phyloP scores from a whole-genome alignment of 2,888 invertebrate genomes.

The Ophion ellenae region DNA sequence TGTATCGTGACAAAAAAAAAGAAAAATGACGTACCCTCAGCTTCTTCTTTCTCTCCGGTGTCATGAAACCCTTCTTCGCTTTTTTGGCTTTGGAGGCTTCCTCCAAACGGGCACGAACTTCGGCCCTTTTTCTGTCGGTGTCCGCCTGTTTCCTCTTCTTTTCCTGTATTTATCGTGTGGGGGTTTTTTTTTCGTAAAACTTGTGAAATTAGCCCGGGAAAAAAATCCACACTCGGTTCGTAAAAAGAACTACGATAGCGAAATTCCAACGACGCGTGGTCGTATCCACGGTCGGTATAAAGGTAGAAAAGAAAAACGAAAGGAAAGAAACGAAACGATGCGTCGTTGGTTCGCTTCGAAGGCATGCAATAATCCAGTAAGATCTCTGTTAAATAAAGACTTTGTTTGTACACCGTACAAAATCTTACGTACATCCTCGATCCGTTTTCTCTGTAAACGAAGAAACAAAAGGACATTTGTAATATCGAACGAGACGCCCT shows the following conservation, averaged over 20 bases:
- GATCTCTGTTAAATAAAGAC: conserved; percentile 63
- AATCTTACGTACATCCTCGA: conserved; percentile 71
- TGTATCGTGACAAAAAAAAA: neutral
- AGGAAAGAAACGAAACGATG: neutral
- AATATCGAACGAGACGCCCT: conserved; percentile 51
- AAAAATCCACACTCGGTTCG: neutral
- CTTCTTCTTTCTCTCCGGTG: conserved; percentile 99
- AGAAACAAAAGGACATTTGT: conserved; percentile 58
- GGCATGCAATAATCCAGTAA: conserved; percentile 47
- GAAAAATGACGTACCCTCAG: conserved; percentile 92
- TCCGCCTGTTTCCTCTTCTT: conserved; percentile 99
- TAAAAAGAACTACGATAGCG: neutral
- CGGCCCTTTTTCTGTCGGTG: conserved; percentile 99
- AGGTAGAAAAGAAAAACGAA: neutral
- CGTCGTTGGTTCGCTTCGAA: conserved; percentile 3
- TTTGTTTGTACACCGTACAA: conserved; percentile 63
- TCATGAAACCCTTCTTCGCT: conserved; percentile 99
- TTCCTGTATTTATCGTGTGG: conserved; percentile 87
- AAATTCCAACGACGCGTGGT: neutral
- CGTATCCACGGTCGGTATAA: neutral
- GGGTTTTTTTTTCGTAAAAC: conserved; percentile 41
- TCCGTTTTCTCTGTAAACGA: conserved; percentile 71
- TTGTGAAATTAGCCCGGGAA: conserved; percentile 29
- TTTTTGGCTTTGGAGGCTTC: conserved; percentile 99
- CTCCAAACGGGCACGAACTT: conserved; percentile 99